Conservation (phyloP, 2,888 invertebrate species). For the Adelphocoris suturalis region DNA sequence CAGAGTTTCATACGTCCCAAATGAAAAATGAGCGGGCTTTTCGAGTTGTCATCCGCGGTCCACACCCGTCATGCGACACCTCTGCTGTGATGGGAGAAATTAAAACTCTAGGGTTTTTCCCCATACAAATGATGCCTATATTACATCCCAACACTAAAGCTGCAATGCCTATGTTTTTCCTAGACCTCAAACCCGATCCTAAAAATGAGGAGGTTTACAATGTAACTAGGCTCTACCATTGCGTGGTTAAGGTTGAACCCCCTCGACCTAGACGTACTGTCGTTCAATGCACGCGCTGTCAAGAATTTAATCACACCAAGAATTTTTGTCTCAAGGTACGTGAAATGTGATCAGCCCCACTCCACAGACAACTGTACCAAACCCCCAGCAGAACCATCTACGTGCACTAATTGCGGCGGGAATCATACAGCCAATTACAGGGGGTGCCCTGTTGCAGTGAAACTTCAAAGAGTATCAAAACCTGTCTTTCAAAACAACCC, state of each 20-base stretch:
- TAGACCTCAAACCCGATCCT: conserved; percentile 24
- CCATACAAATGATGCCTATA: conserved; percentile 51
- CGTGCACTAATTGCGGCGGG: conserved; percentile 55
- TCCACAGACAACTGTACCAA: conserved; percentile 27
- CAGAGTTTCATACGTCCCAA: conserved; percentile 51
- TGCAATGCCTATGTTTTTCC: conserved; percentile 49
- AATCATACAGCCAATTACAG: too few species aligned
- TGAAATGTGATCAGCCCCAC: conserved; percentile 46
- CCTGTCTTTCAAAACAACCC: neutral
- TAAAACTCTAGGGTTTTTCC: conserved; percentile 30
- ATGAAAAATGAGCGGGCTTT: conserved; percentile 52
- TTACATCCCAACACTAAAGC: conserved; percentile 45
- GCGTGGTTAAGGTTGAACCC: conserved; percentile 19
- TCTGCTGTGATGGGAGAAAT: conserved; percentile 46
- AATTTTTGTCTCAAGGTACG: conserved; percentile 48
- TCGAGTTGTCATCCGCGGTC: conserved; percentile 51
- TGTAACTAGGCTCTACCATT: conserved; percentile 42
- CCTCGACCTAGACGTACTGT: neutral
- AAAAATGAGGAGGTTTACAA: conserved; percentile 54
- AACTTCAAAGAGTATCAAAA: conserved; percentile 39
- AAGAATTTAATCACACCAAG: conserved; percentile 46
- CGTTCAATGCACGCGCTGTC: conserved; percentile 31
- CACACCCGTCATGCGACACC: conserved; percentile 35
- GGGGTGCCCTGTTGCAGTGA: conserved; percentile 37
- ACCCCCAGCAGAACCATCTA: neutral